Base-by-base conservation (phyloP, 2,113 vertebrate species). In the Pseudorhombus dupliciocellatus region DNA sequence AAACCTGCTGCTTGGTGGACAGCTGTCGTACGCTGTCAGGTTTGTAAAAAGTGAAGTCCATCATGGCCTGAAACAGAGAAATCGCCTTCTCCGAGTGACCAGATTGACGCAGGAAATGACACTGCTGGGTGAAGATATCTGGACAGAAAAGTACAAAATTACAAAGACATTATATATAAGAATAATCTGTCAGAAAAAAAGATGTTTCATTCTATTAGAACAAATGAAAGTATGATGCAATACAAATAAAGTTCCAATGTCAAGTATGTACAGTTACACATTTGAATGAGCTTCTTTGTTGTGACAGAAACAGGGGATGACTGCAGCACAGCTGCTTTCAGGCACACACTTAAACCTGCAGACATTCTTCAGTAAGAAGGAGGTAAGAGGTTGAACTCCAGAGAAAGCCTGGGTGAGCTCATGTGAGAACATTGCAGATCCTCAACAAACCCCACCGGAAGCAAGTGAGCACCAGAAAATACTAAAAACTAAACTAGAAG, bases 41-140 rank as follows among this genome's bases (percentile, higher is more conserved):
- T 79, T 97, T 98, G 85, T 94, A 97, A 91, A 99, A 98, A 21
- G 96, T 99, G 81, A 99, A 98, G 84, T 99, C 97, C 0, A 96
- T 80, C 91, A 97, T 91, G 70, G 97, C 96, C 89, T 99, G 97
- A 89, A 98, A 98, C 82, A 99, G 86, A 64, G 95, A 94, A 63
- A 97, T 56, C 0, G 94, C 95, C 87, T 96, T 99, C 87, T 99
- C 98, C 0, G 96, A 92, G 79, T 99, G 96, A 51, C 97, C 97
- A 0, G 94, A 89, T 88, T 99, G 98, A 60, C 95, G 93, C 74
- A 99, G 93, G 69, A 99, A 98, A 80, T 98, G 96, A 77, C 97
- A 98, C 52, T 99, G 97, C 84, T 95, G 95, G 48, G 92, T 90
- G 79, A 98, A 96, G 61, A 99, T 93, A 20, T 88, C 97, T 94